Percentiles rank a stretch among this genome's conserved stretches.
These are phyloP conservation scores for Drosophila flavopinicola DNA, from an alignment of 2,888 invertebrate species.

Conservation along the genomic window DNA sequence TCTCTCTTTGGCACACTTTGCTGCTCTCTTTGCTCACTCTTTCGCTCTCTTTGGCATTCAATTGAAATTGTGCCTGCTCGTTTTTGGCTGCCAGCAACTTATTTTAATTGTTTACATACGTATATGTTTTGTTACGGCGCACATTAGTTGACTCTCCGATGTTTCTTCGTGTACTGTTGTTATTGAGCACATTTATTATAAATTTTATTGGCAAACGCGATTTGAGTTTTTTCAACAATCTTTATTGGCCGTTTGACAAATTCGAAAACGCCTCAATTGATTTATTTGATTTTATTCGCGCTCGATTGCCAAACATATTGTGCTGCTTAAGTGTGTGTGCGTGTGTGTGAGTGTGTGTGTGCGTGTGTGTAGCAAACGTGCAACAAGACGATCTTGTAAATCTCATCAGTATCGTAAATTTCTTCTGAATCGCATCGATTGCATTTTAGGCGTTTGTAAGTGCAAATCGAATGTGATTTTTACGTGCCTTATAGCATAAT, in stretches of 20 bases:
- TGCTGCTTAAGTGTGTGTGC: neutral
- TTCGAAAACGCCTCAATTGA: constrained; percentile 73
- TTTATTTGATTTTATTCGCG: constrained; percentile 69
- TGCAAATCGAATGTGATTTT: constrained; percentile 37
- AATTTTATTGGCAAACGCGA: constrained; percentile 65
- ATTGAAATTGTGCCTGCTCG: constrained; percentile 41
- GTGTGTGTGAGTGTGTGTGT: constrained; percentile 7
- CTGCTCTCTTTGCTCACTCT: constrained; percentile 16
- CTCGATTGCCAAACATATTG: constrained; percentile 51
- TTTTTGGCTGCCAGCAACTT: constrained; percentile 59
- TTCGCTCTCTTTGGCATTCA: constrained; percentile 24
- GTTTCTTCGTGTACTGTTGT: constrained; percentile 25
- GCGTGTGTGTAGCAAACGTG: constrained; percentile 22
- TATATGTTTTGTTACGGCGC: constrained; percentile 54
- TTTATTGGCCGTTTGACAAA: constrained; percentile 77
- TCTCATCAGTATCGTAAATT: constrained; percentile 35
- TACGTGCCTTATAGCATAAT: constrained; percentile 52
- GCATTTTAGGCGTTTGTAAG: constrained; percentile 38
- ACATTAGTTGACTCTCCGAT: constrained; percentile 49
- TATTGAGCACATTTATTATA: constrained; percentile 56
- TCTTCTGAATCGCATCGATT: constrained; percentile 26
- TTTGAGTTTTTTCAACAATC: constrained; percentile 61
- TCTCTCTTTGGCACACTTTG: constrained; percentile 27
- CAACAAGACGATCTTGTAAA: constrained; percentile 60
- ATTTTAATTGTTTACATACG: constrained; percentile 77